Evolutionary conservation across 2,888 invertebrate species (phyloP).

Genomic region (Eretmocerus hayati): DNA sequence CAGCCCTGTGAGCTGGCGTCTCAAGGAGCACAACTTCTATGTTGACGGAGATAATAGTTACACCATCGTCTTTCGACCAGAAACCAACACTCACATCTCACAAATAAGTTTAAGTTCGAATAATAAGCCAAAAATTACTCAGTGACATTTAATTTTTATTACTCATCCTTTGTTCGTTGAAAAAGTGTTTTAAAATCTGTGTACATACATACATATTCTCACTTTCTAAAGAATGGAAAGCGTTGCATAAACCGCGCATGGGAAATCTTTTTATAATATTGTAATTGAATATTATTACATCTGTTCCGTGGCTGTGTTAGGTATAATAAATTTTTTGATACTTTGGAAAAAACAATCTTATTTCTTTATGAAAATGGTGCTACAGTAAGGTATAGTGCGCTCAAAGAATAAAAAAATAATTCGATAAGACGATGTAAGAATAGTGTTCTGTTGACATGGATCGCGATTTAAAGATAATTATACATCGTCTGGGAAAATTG

Average conservation of each 20-base stretch:
- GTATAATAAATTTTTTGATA: slow-evolving; percentile 21
- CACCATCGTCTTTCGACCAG: slow-evolving; percentile 44
- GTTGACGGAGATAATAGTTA: slow-evolving; percentile 51
- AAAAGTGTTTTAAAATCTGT: slow-evolving; percentile 6
- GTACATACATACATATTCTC: slow-evolving; percentile 8
- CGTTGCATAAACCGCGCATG: too few species aligned
- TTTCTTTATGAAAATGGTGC: too few species aligned
- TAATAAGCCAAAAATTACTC: slow-evolving; percentile 33
- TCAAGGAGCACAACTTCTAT: slow-evolving; percentile 48
- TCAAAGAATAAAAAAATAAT: too few species aligned
- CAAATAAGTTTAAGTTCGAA: slow-evolving; percentile 43
- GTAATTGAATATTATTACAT: slow-evolving; percentile 12
- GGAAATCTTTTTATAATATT: slow-evolving; percentile 6
- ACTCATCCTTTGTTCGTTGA: slow-evolving; percentile 2
- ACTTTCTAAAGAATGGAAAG: too few species aligned
- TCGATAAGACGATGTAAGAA: too few species aligned
- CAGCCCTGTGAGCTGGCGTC: slow-evolving; percentile 49
- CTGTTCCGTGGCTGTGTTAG: slow-evolving; percentile 19
- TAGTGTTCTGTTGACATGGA: too few species aligned
- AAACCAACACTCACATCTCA: slow-evolving; percentile 33
- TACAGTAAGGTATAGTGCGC: too few species aligned
- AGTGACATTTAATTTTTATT: slow-evolving; percentile 8
- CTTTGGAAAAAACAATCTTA: slow-evolving; percentile 9
- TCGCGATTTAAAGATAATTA: too few species aligned
- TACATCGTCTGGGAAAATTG: too few species aligned